Percentiles rank a stretch among this genome's conserved stretches.
Evolutionary conservation across 1,140 invertebrate genomes (phyloP).

Genomic region (Bombus cullumanus): DNA sequence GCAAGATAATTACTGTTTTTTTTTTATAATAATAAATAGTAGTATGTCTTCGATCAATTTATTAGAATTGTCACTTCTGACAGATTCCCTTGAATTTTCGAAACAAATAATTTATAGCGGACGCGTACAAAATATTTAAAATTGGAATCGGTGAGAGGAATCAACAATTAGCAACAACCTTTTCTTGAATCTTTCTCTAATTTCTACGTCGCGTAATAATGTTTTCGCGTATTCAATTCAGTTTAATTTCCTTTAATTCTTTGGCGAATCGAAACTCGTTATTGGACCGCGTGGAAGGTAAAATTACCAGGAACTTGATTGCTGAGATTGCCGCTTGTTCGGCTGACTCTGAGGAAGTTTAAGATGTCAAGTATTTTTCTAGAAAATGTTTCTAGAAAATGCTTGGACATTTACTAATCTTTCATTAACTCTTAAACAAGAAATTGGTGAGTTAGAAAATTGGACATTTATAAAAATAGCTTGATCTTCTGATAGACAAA

Average conservation of each 20-base stretch:
- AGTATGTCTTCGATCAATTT: too few species aligned
- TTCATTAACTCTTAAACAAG: background rate
- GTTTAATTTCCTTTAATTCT: background rate
- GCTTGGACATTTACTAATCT: too few species aligned
- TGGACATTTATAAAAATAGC: too few species aligned
- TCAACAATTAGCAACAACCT: background rate
- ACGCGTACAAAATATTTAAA: too few species aligned
- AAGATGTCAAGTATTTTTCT: background rate
- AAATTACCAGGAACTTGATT: constrained; percentile 7
- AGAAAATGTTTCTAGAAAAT: too few species aligned
- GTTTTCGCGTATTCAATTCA: background rate
- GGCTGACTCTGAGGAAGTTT: background rate
- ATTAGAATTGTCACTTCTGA: too few species aligned
- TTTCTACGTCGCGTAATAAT: background rate
- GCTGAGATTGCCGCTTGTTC: background rate
- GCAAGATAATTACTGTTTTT: too few species aligned
- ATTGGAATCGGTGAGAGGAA: background rate
- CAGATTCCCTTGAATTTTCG: background rate
- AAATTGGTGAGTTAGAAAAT: accelerated
- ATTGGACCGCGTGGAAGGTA: background rate
- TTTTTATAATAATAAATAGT: too few species aligned
- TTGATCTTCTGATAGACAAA: background rate
- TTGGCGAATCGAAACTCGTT: background rate
- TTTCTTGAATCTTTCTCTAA: background rate
- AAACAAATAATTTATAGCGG: background rate